Percentiles rank a stretch among this genome's conserved stretches.
These are phyloP conservation scores for Procambarus virginalis DNA, from an alignment of 1,140 invertebrate genomes.

Conservation along the genomic window DNA sequence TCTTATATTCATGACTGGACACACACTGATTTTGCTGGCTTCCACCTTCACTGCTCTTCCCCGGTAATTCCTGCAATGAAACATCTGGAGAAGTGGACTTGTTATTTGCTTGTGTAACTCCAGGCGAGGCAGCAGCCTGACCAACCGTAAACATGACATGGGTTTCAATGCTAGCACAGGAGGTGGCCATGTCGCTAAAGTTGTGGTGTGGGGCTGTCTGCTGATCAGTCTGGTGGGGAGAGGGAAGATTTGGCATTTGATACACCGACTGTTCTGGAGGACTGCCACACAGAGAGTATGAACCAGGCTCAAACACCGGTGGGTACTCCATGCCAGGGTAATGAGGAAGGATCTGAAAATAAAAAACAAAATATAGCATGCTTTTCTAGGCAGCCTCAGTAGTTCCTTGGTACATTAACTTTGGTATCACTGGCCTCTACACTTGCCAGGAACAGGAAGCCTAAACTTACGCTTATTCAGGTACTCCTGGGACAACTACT, in stretches of 20 bases:
- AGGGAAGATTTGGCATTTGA: background rate
- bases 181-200: background rate
- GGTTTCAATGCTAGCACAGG: conserved; percentile 12
- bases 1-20: conserved; percentile 16
- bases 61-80: background rate
- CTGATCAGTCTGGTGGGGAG: background rate
- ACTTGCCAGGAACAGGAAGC: too few species aligned
- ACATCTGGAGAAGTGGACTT: background rate
- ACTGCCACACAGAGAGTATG: conserved; percentile 80
- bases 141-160: conserved; percentile 28
- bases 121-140: conserved; percentile 1
- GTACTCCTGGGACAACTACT: too few species aligned
- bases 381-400: too few species aligned
- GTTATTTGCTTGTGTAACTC: background rate
- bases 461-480: too few species aligned
- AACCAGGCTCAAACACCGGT: conserved; percentile 86
- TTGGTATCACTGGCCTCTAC: too few species aligned
- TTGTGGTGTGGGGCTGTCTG: background rate
- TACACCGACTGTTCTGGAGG: conserved; percentile 33
- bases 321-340: conserved; percentile 88
- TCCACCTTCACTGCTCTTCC: background rate
- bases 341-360: conserved; percentile 76
- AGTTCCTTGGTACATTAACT: too few species aligned
- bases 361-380: background rate
- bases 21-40: background rate